These are phyloP conservation scores for Diplazon laetatorius DNA, from an alignment of 2,888 invertebrate genomes.

Conservation along the genomic window DNA sequence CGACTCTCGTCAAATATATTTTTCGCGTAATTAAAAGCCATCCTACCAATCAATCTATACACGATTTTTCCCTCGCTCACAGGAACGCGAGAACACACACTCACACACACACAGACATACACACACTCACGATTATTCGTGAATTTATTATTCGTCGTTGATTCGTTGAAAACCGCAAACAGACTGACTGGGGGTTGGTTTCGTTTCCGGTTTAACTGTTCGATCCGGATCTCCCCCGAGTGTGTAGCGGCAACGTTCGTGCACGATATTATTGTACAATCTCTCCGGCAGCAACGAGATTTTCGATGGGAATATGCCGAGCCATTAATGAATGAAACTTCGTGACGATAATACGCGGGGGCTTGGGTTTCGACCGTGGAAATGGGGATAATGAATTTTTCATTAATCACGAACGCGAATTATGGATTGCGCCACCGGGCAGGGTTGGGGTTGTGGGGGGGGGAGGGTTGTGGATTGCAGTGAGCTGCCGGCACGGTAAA, in stretches of 20 bases:
- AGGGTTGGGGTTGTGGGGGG: not conserved
- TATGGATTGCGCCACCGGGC: not conserved
- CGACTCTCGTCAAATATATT: conserved; percentile 60
- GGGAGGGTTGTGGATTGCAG: not conserved
- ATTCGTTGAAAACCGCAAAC: not conserved
- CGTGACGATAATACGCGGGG: conserved; percentile 48
- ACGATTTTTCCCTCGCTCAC: too few species aligned
- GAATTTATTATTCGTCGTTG: conserved; percentile 20
- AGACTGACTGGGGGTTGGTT: conserved; percentile 19
- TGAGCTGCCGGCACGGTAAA: not conserved
- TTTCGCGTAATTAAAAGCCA: conserved; percentile 47
- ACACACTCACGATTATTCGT: conserved; percentile 39
- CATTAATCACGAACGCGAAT: conserved; percentile 51
- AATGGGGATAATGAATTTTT: conserved; percentile 54
- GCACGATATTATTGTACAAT: not conserved
- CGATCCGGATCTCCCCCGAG: not conserved
- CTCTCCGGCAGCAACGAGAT: not conserved
- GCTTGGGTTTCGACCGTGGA: conserved; percentile 20
- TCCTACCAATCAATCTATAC: conserved; percentile 27
- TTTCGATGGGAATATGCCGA: conserved; percentile 39
- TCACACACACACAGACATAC: too few species aligned
- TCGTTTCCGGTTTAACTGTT: conserved; percentile 12
- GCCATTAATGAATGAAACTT: conserved; percentile 61
- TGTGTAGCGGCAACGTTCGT: conserved; percentile 46
- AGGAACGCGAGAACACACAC: too few species aligned